Conservation (phyloP, 2,113 vertebrate species). For the Zosterops lateralis region DNA sequence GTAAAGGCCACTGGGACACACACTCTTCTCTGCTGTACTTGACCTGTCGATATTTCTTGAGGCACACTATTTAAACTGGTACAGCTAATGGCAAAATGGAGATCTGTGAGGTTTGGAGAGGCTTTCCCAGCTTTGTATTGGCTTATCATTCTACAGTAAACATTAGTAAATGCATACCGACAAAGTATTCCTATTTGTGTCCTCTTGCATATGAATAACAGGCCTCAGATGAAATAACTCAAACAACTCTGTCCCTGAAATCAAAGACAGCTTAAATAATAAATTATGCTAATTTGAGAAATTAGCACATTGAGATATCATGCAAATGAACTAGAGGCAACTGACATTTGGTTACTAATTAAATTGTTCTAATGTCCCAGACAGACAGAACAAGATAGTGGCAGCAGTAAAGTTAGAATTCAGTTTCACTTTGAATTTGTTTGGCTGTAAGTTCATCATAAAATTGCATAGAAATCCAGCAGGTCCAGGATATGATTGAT, state of each 20-base stretch:
- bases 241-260: slow-evolving; percentile 56
- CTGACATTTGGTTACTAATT: slow-evolving; percentile 47
- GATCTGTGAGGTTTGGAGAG: slow-evolving; percentile 67
- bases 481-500: slow-evolving; percentile 28
- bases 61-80: slow-evolving; percentile 76
- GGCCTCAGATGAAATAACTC: slow-evolving; percentile 63
- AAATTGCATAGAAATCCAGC: slow-evolving; percentile 42
- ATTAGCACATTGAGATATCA: slow-evolving; percentile 67
- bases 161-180: slow-evolving; percentile 67
- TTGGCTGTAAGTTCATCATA: slow-evolving; percentile 54
- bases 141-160: slow-evolving; percentile 69
- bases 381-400: slow-evolving; percentile 38
- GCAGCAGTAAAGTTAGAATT: slow-evolving; percentile 57
- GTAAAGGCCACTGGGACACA: slow-evolving; percentile 78
- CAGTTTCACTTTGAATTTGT: slow-evolving; percentile 64
- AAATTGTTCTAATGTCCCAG: slow-evolving; percentile 43
- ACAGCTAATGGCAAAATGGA: slow-evolving; percentile 76
- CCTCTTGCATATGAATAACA: slow-evolving; percentile 43
- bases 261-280: slow-evolving; percentile 68
- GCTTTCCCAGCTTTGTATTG: slow-evolving; percentile 69
- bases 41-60: slow-evolving; percentile 80
- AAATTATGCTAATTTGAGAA: slow-evolving; percentile 69
- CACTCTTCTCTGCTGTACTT: slow-evolving; percentile 74
- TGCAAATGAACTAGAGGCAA: slow-evolving; percentile 43
- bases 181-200: slow-evolving; percentile 56